Evolutionary conservation across 2,113 vertebrate species (phyloP), one percentile per base, ranked within the genome.

Genomic region (Phaetusa simplex): DNA sequence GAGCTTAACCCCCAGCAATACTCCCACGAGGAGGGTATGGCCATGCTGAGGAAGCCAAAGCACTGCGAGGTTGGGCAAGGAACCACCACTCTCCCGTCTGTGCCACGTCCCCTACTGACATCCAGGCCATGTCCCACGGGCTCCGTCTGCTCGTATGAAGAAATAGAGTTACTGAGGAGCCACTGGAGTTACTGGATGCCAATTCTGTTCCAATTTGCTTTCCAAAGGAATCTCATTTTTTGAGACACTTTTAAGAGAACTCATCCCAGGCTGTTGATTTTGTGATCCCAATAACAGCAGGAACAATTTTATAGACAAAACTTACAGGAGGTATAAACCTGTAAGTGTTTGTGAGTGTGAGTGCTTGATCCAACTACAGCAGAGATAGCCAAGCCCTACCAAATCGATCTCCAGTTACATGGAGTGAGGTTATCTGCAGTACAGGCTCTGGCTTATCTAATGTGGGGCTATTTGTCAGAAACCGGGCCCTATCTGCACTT

Each of bases 361-460:
- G 58, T 1, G 6, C 69, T 52, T 12, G 11, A 49, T 38, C 24
- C 3, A 1, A 22, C 18, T 18, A 19, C 50, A 78, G 29, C 26
- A 10, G 36, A 42, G n/a, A 29, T 3, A 14, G 24, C 29, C 11
- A 5, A 18, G 22, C 40, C 38, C 12, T 12, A 16, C 13, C 55
- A 2, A 1, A 1, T 4, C 5, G 2, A 5, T 8, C 40, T 56
- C 34, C 67, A 24, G 82, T n/a, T 72, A 22, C 0, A 0, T 2
- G 13, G 82, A 29, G 0, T 0, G 26, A 61, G 65, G 43, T 56
- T 21, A 5, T 69, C n/a, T 36, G 43, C 30, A 22, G 20, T 3
- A 14, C 61, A 36, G 50, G 30, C 70, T 87, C 79, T 29, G 74
- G 21, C 11, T 42, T 23, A 29, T 3, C 27, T 23, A 2, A 2